These are phyloP conservation scores for Ctena decussata DNA, from an alignment of 2,888 invertebrate genomes.

Conservation along the genomic window DNA sequence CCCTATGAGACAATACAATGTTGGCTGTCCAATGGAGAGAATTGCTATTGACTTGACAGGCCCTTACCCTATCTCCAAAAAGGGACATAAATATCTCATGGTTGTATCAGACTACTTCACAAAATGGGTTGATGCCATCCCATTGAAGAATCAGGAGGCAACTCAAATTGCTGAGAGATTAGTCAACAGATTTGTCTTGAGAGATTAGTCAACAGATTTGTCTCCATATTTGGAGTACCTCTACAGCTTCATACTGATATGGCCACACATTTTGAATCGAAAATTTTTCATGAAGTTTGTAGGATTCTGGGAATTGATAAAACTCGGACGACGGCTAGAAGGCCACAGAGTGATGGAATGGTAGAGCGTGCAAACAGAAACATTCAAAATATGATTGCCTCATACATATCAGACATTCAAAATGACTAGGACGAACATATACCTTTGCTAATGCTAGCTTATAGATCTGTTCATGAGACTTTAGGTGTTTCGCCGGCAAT, in stretches of 20 bases:
- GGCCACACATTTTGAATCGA: conserved; percentile 37
- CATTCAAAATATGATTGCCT: background rate
- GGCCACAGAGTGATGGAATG: background rate
- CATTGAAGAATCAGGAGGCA: conserved; percentile 20
- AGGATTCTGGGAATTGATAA: background rate
- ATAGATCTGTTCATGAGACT: conserved; percentile 8
- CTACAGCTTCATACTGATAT: conserved; percentile 30
- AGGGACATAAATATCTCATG: conserved; percentile 33
- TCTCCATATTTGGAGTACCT: conserved; percentile 28
- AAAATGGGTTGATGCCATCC: conserved; percentile 44
- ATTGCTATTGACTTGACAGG: conserved; percentile 36
- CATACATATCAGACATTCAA: conserved; percentile 6
- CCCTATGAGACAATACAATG: conserved; percentile 32
- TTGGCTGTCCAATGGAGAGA: conserved; percentile 31
- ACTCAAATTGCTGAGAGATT: conserved; percentile 30
- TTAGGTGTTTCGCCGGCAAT: background rate
- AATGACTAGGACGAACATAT: conserved; percentile 53
- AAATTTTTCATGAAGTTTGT: background rate
- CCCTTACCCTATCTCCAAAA: conserved; percentile 26
- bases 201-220: conserved; percentile 34
- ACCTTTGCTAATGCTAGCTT: conserved; percentile 46
- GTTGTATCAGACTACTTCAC: conserved; percentile 42
- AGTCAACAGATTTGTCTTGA: conserved; percentile 27
- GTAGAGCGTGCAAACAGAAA: background rate
- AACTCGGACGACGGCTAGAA: background rate